phyloP scores from a whole-genome alignment of 2,888 invertebrate genomes.

The Agrotis clavis region DNA sequence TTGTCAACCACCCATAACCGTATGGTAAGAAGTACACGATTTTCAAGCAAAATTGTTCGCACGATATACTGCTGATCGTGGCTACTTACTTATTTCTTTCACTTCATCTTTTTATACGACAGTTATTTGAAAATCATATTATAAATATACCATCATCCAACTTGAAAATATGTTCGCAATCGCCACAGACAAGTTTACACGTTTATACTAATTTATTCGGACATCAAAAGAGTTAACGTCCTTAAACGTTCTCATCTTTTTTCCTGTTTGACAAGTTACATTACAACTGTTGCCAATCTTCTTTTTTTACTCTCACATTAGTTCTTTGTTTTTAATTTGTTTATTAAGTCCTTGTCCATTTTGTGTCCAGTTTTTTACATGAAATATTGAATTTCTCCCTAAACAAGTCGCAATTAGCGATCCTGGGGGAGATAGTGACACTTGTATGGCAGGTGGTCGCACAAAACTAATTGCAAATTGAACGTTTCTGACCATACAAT shows the following conservation, averaged over 20 bases:
- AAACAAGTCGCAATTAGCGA: constrained; percentile 13
- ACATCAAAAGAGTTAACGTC: constrained; percentile 30
- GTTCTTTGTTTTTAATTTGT: not conserved
- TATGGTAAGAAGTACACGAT: constrained; percentile 34
- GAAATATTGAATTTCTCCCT: not conserved
- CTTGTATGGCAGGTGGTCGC: constrained; percentile 33
- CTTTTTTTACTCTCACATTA: not conserved
- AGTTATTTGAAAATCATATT: not conserved
- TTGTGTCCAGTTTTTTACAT: not conserved
- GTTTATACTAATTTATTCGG: constrained; percentile 42
- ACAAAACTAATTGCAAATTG: constrained; percentile 21
- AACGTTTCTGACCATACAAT: not conserved
- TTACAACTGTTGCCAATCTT: not conserved
- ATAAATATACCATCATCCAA: constrained; percentile 9
- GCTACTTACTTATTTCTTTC: not conserved
- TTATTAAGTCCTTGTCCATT: not conserved
- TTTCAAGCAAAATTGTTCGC: constrained; percentile 27
- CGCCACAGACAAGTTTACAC: constrained; percentile 39
- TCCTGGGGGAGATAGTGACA: constrained; percentile 48
- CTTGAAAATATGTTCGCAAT: constrained; percentile 17
- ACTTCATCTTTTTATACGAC: constrained; percentile 1
- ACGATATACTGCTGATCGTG: not conserved
- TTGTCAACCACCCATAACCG: constrained; percentile 69
- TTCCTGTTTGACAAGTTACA: constrained; percentile 32
- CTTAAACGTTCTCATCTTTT: constrained; percentile 23